A percentile compares a stretch with the other conserved stretches of the same genome.
These are phyloP conservation scores for Nesogale talazaci DNA, from an alignment of 2,113 vertebrate species.

Conservation along the genomic window DNA sequence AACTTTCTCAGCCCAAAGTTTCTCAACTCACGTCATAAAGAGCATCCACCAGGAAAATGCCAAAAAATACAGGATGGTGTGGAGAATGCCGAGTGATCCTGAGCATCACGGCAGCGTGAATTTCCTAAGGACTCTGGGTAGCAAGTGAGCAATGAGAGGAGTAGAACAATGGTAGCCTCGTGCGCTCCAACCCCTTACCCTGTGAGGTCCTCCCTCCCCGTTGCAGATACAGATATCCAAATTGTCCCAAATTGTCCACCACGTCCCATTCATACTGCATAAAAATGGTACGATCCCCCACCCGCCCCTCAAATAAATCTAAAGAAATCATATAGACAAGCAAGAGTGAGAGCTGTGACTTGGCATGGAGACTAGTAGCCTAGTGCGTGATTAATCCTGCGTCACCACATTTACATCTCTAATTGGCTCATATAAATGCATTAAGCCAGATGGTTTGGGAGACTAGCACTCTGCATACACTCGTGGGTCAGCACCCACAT, in stretches of 20 bases:
- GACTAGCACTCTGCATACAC: slow-evolving; percentile 53
- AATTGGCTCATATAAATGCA: slow-evolving; percentile 82
- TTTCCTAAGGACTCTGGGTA: slow-evolving; percentile 44
- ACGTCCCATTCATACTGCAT: not conserved
- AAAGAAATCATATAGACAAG: slow-evolving; percentile 46
- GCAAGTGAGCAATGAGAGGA: slow-evolving; percentile 39
- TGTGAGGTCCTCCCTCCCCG: not conserved
- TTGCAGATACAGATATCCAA: slow-evolving; percentile 24
- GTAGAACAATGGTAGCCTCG: slow-evolving; percentile 19
- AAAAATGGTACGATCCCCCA: slow-evolving; percentile 2
- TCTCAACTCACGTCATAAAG: slow-evolving; percentile 17
- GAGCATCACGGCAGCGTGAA: slow-evolving; percentile 10
- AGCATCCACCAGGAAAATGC: slow-evolving; percentile 25
- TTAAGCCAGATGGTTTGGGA: slow-evolving; percentile 76
- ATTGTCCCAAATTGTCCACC: slow-evolving; percentile 36
- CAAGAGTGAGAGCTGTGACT: slow-evolving; percentile 35
- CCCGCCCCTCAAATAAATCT: slow-evolving; percentile 24
- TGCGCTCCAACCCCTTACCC: slow-evolving; percentile 7
- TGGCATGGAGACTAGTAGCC: slow-evolving; percentile 30
- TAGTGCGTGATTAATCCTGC: slow-evolving; percentile 44
- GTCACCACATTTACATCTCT: slow-evolving; percentile 70
- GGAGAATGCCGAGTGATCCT: slow-evolving; percentile 34
- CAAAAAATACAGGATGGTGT: slow-evolving; percentile 12
- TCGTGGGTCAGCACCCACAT: slow-evolving; percentile 67
- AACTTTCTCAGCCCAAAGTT: slow-evolving; percentile 62